phyloP scores from a whole-genome alignment of 2,797 vertebrate species.

The Enteromius afrohamiltoni region DNA sequence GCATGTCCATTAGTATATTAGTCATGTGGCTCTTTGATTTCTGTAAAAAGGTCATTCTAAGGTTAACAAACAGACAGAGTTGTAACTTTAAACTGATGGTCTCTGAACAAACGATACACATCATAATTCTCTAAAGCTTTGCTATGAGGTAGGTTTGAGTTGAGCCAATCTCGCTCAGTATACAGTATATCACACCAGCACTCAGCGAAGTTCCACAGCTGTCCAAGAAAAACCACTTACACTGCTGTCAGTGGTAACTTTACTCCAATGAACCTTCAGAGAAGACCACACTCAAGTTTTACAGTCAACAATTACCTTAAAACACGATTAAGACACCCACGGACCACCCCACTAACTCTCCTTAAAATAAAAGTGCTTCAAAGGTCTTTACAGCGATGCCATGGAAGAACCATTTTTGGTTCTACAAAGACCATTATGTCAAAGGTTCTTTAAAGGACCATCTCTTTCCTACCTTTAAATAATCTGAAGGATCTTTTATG shows the following conservation, averaged over 20 bases:
- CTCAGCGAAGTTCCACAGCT: neutral
- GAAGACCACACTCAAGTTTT: conserved; percentile 7
- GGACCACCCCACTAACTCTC: neutral
- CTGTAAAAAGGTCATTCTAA: neutral
- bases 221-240: neutral
- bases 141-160: neutral
- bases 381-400: no score
- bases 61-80: neutral
- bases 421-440: no score
- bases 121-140: neutral
- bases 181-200: neutral
- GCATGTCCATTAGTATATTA: neutral
- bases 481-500: no score
- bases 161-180: neutral
- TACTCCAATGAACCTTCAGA: neutral
- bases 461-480: no score
- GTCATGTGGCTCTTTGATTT: neutral
- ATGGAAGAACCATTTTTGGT: no score
- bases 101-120: neutral
- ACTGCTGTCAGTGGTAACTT: neutral
- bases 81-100: neutral
- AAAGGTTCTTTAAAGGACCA: no score
- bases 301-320: neutral
- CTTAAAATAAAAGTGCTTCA: no score
- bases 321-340: neutral